Evolutionary conservation across 2,888 invertebrate genomes (phyloP), one percentile per base, ranked within the genome.

Genomic region (Ligdia adustata): DNA sequence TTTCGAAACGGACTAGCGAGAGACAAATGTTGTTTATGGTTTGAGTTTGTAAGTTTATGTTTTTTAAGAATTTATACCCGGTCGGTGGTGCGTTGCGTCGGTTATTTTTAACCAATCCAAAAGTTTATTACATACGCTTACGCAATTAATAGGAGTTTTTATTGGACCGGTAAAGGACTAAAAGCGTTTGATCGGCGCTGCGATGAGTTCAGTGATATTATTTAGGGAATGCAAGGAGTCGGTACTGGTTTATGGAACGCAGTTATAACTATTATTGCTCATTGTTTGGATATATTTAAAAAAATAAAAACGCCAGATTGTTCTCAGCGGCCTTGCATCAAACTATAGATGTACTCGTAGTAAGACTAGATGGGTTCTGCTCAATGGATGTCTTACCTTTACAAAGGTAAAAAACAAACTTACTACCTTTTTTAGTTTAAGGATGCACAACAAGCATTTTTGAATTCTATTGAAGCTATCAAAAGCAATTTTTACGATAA

Each of bases 141-240:
- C 82, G 82, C 84, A 89, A 90, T 90, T 89, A 89, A 89, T 87
- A 87, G 82, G 73, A 78, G 80, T 78, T 88, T 88, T 90, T 90
- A 88, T 89, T 84, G 77, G 69, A 79, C 82, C 85, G 86, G 84
- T 79, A 82, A 82, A 87, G 87, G 86, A 85, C 80, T 75, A 80
- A 77, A 79, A 71, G 67, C 72, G 77, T 80, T 81, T 80, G 81
- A 82, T 82, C 75, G 72, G 66, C 70, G 67, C 64, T 62, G 70
- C 68, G 67, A 62, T 53, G 40, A 38, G 65, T 54, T 56, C 60
- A 54, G 55, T 61, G 57, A 54, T 63, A 71, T 66, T 73, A 69
- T 73, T 75, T 76, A 43, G 69, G 66, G 72, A 72, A 69, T 59
- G 55, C 32, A 48, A 44, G 35, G 35, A 48, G 31, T 28, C 12